Conservation (phyloP, 2,888 invertebrate genomes). For the Dyspetes luteomarginatus region DNA sequence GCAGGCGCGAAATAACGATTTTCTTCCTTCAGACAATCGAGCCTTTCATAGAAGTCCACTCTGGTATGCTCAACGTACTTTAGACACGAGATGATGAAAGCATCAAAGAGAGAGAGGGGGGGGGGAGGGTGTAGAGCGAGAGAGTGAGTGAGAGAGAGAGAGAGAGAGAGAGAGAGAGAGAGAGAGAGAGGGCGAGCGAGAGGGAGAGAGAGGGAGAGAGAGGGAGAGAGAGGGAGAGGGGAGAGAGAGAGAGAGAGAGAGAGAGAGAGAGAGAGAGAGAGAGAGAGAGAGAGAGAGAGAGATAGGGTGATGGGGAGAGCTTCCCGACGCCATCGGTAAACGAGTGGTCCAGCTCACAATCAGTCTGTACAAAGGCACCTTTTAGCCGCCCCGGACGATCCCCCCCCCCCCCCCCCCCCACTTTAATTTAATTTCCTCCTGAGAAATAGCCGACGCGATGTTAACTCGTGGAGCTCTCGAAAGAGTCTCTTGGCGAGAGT, state of each 20-base stretch:
- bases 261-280: constrained; percentile 18
- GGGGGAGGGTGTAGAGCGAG: constrained; percentile 15
- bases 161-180: constrained; percentile 31
- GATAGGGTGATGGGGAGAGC: constrained; percentile 21
- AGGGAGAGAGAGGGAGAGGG: too few species aligned
- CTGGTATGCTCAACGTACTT: constrained; percentile 18
- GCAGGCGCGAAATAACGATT: constrained; percentile 18
- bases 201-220: too few species aligned
- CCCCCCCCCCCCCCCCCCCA: constrained; percentile 62
- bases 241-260: constrained; percentile 35
- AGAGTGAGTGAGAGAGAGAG: too few species aligned
- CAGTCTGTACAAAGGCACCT: constrained; percentile 68
- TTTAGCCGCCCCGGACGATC: constrained; percentile 66
- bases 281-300: constrained; percentile 27
- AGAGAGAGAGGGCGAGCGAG: constrained; percentile 19
- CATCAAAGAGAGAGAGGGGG: constrained; percentile 20
- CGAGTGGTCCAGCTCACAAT: constrained; percentile 42
- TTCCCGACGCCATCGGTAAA: constrained; percentile 44
- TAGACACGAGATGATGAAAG: constrained; percentile 32
- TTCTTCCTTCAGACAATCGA: constrained; percentile 49
- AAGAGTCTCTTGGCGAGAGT: constrained; percentile 14
- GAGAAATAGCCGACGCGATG: constrained; percentile 54
- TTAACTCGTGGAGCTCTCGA: constrained; percentile 37
- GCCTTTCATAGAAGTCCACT: constrained; percentile 23
- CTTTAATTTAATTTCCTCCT: constrained; percentile 68